Base-by-base conservation (phyloP, 1,140 invertebrate genomes). In the Dendroctonus ponderosae region DNA sequence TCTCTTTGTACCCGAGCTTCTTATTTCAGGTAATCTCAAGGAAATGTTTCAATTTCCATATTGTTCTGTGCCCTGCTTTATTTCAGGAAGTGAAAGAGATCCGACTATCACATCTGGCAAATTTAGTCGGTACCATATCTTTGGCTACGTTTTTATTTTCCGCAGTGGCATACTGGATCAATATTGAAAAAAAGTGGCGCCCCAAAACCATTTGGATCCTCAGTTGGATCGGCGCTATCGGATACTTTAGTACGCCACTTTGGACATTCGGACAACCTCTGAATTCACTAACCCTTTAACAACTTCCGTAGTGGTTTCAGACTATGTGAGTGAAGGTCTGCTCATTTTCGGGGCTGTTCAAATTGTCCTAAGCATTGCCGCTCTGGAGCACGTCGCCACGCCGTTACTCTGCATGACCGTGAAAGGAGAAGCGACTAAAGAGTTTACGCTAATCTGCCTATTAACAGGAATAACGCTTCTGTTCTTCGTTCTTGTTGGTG, bases 281-380 rank as follows among this genome's bases (percentile, higher is more conserved):
- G 9, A 39, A 43, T 5, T 5, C 6, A 43, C 9, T 15, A 14
- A 52, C 5, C 44, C 9, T 54, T 5, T 49, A 11, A 38, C 49
- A 8, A 15, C 2, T 52, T 52, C 11, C 50, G 6, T 50, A 77
- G 75, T 75, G 61, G 67, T 77, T 43, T 62, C 72, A 6, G 72
- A 73, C 46, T 70, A 68, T 44, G 49, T 54, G 7, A 67, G 52
- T 40, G 67, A 75, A 70, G 54, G 52, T 14, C n/a, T 70, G 11
- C 48, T 77, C n/a, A 12, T 75, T 9, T 70, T 74, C 58, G 75
- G 73, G 46, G 75, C 73, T 26, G 57, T 74, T 14, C 66, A 70
- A 54, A 62, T 77, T 40, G 61, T 67, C 15, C 40, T 77, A n/a
- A 75, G 75, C 52, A 72, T 76, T 40, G 68, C 68, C 43, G 66